Evolutionary conservation across 2,113 vertebrate genomes (phyloP).

Genomic region (Phyllopteryx taeniolatus): DNA sequence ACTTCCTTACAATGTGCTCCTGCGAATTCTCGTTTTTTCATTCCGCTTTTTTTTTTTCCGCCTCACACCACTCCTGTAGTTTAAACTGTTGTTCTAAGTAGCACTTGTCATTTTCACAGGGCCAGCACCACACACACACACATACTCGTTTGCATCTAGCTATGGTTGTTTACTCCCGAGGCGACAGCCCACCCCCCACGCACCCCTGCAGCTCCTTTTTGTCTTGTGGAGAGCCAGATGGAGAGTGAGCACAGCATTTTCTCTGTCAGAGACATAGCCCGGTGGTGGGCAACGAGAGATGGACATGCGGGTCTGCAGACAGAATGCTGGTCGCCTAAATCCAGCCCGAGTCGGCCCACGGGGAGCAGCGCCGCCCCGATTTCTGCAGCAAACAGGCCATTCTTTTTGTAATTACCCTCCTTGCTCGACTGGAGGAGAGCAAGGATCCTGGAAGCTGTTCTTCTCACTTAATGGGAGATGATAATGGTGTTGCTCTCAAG

Average conservation of each 20-base stretch:
- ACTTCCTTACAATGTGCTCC: slow-evolving; percentile 15
- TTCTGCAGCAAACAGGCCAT: slow-evolving; percentile 48
- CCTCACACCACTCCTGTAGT: slow-evolving; percentile 33
- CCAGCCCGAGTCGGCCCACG: slow-evolving; percentile 25
- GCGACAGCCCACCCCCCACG: not conserved
- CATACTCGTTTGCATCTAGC: slow-evolving; percentile 46
- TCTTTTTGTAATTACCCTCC: slow-evolving; percentile 63
- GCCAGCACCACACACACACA: slow-evolving; percentile 5
- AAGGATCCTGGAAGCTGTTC: slow-evolving; percentile 50
- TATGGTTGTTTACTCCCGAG: slow-evolving; percentile 53
- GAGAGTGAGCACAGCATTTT: slow-evolving; percentile 41
- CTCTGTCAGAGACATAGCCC: slow-evolving; percentile 34
- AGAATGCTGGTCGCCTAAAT: slow-evolving; percentile 55
- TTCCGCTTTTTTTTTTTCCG: slow-evolving; percentile 36
- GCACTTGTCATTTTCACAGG: slow-evolving; percentile 32
- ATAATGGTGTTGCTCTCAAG: slow-evolving; percentile 65
- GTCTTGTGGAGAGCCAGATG: slow-evolving; percentile 30
- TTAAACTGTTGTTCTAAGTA: slow-evolving; percentile 47
- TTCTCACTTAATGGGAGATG: slow-evolving; percentile 66
- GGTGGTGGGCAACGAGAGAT: slow-evolving; percentile 45
- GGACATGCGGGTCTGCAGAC: slow-evolving; percentile 44
- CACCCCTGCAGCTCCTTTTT: slow-evolving; percentile 6
- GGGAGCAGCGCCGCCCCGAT: slow-evolving; percentile 44
- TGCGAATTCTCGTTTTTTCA: slow-evolving; percentile 49
- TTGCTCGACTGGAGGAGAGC: slow-evolving; percentile 44